A percentile compares a stretch with the other conserved stretches of the same genome.
Conservation (phyloP, 1,140 invertebrate species). For the Polypedilum vanderplanki region DNA sequence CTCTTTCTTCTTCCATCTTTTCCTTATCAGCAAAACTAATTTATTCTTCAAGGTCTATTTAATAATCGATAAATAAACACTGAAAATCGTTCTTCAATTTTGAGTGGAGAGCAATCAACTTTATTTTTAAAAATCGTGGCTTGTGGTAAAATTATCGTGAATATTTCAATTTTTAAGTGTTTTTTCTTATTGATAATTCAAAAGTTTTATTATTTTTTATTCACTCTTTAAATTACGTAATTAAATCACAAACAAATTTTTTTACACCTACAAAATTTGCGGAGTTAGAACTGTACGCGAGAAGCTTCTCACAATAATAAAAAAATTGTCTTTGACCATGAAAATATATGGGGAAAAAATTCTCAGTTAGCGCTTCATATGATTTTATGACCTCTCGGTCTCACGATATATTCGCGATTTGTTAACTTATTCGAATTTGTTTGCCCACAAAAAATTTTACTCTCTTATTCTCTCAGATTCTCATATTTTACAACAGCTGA, state of each 20-base stretch:
- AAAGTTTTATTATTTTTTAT: neutral
- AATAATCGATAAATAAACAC: neutral
- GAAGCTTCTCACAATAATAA: neutral
- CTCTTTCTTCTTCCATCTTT: neutral
- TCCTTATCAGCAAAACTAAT: neutral
- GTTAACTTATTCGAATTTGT: no score
- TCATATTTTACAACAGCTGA: no score
- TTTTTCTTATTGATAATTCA: neutral
- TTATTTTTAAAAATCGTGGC: no score
- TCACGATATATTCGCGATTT: neutral
- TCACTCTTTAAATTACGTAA: constrained; percentile 6
- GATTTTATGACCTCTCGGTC: neutral
- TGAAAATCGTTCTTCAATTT: neutral
- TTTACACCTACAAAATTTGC: constrained; percentile 5
- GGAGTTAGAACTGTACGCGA: neutral
- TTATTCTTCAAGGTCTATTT: neutral
- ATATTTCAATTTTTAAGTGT: no score
- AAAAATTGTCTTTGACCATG: constrained; percentile 22
- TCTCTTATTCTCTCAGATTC: neutral
- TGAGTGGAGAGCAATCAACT: no score
- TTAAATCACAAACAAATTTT: neutral
- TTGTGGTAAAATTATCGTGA: no score
- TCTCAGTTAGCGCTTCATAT: neutral
- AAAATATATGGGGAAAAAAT: neutral
- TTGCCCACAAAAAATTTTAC: no score